Evolutionary conservation across 1,140 invertebrate species (phyloP).

Genomic region (Euura lappo): DNA sequence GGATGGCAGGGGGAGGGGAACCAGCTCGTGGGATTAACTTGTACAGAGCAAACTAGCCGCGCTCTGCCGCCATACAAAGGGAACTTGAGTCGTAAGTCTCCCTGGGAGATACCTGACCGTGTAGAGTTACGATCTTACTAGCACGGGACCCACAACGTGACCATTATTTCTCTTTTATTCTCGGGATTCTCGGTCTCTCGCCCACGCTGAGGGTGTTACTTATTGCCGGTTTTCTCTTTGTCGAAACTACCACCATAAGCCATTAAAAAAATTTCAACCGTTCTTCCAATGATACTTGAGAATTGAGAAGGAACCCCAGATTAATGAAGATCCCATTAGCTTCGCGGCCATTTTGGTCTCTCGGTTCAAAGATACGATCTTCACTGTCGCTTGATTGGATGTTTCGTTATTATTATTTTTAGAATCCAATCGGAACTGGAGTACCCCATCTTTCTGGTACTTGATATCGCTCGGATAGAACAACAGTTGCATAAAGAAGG

Average conservation of each 20-base stretch:
- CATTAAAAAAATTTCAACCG: too few relatives aligned
- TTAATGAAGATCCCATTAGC: background rate
- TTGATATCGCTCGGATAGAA: too few relatives aligned
- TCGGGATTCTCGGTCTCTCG: conserved; percentile 26
- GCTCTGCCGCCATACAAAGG: conserved; percentile 45
- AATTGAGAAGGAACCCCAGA: background rate
- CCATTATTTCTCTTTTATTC: conserved; percentile 50
- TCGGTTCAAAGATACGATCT: too few relatives aligned
- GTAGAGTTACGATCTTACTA: conserved; percentile 53
- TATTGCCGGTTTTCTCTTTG: conserved; percentile 7
- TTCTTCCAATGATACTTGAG: too few relatives aligned
- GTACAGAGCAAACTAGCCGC: conserved; percentile 45
- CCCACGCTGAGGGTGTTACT: conserved; percentile 41
- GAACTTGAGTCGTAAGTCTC: conserved; percentile 44
- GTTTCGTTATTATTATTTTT: too few relatives aligned
- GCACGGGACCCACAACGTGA: conserved; percentile 34
- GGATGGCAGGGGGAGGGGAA: conserved; percentile 18
- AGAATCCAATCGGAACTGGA: too few relatives aligned
- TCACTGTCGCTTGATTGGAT: too few relatives aligned
- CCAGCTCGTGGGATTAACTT: conserved; percentile 48
- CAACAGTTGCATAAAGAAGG: too few relatives aligned
- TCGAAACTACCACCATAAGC: background rate
- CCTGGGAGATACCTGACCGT: conserved; percentile 33
- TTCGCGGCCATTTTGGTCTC: too few relatives aligned
- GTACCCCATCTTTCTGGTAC: too few relatives aligned